Percentiles rank a stretch among this genome's conserved stretches.
phyloP scores from a whole-genome alignment of 1,140 invertebrate species.

The Pseudomyrmex pallidus region DNA sequence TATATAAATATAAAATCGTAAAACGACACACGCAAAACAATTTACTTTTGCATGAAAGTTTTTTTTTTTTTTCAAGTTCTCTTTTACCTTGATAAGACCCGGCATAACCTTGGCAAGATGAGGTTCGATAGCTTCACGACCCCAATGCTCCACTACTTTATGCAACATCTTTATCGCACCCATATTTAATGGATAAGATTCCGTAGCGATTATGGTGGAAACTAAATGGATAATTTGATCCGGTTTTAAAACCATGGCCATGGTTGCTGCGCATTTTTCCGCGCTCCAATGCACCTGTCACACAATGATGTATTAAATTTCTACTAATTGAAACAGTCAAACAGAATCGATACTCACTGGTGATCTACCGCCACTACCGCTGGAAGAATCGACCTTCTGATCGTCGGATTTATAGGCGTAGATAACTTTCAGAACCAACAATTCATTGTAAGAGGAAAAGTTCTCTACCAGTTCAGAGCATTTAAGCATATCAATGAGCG shows the following conservation, averaged over 20 bases:
- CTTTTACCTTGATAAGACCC: constrained; percentile 91
- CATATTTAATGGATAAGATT: constrained; percentile 93
- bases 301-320: not conserved
- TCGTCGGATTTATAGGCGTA: constrained; percentile 90
- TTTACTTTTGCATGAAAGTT: not conserved
- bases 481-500: constrained; percentile 92
- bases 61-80: not conserved
- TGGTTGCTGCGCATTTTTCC: constrained; percentile 89
- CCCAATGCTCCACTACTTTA: constrained; percentile 91
- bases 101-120: constrained; percentile 93
- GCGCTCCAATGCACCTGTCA: constrained; percentile 83
- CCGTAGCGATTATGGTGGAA: constrained; percentile 94
- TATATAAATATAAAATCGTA: constrained; percentile 78
- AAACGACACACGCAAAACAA: not conserved
- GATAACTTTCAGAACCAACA: constrained; percentile 94
- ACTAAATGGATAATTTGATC: constrained; percentile 89
- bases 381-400: constrained; percentile 74
- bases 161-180: constrained; percentile 97
- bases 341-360: constrained; percentile 80
- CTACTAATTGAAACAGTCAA: constrained; percentile 7
- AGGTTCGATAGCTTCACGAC: constrained; percentile 89
- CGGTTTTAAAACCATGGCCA: constrained; percentile 90
- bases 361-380: constrained; percentile 76
- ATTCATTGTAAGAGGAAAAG: constrained; percentile 94
- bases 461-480: constrained; percentile 90